Conservation (phyloP, 2,797 vertebrate genomes). For the Pipistrellus pygmaeus region DNA sequence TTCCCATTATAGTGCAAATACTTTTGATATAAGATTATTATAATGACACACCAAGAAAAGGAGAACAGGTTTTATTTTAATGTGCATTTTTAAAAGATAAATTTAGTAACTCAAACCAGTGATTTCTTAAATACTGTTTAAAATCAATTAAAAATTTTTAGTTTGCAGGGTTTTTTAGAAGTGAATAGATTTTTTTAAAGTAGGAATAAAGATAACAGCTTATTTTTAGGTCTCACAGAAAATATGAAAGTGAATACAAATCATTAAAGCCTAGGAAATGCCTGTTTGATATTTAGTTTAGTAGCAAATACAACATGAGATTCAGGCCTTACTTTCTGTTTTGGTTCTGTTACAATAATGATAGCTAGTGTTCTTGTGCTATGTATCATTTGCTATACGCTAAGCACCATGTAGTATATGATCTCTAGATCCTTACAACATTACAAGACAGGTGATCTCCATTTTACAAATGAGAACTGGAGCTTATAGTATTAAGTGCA, state of each 20-base stretch:
- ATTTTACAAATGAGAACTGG: not conserved
- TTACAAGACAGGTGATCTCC: not conserved
- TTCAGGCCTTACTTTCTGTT: not conserved
- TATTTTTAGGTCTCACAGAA: constrained; percentile 19
- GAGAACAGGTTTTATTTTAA: constrained; percentile 31
- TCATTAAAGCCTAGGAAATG: not conserved
- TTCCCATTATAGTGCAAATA: not conserved
- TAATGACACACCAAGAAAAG: not conserved
- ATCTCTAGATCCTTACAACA: not conserved
- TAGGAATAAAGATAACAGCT: not conserved
- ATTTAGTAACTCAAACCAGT: not conserved
- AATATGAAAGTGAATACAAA: not conserved
- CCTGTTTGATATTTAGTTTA: not conserved
- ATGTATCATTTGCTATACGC: not conserved
- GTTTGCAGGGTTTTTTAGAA: not conserved
- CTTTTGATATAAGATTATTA: not conserved
- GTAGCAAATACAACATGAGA: not conserved
- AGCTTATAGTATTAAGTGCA: not conserved
- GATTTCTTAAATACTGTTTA: not conserved
- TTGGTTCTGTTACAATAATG: not conserved
- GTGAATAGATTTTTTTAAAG: not conserved
- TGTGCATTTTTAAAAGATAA: constrained; percentile 23
- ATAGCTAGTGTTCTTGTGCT: not conserved
- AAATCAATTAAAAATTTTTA: not conserved
- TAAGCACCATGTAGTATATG: not conserved